Conservation (phyloP, 1,140 invertebrate species). For the Zaprionus nigranus region DNA sequence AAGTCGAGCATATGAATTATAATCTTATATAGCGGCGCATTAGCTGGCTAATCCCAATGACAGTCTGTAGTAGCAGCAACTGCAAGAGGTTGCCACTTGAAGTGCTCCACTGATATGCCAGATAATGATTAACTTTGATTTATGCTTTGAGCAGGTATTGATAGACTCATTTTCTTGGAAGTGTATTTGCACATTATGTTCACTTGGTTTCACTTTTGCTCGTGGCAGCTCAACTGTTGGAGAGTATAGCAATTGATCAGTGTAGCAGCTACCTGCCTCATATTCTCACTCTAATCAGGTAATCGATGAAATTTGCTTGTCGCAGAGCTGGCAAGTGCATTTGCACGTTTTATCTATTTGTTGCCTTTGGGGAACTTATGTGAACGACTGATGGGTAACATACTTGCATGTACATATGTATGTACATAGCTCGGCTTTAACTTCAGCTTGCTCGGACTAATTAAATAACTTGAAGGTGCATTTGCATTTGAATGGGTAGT, state of each 20-base stretch:
- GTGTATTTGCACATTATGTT: not conserved
- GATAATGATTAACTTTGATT: not conserved
- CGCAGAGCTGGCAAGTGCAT: not conserved
- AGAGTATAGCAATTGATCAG: not conserved
- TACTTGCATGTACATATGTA: too few species aligned
- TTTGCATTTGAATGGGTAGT: not conserved
- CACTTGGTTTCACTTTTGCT: not conserved
- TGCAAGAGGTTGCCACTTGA: not conserved
- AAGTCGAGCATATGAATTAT: not conserved
- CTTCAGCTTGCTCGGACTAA: too few species aligned
- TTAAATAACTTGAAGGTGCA: not conserved
- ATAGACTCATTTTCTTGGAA: not conserved
- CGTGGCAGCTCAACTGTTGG: not conserved
- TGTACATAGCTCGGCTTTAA: too few species aligned
- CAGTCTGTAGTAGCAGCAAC: not conserved
- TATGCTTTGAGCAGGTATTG: not conserved
- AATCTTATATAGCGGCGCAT: not conserved
- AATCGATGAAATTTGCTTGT: constrained; percentile 1
- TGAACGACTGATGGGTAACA: not conserved
- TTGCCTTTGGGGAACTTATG: not conserved
- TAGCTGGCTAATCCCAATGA: not conserved
- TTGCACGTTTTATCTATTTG: not conserved
- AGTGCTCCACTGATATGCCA: too few species aligned
- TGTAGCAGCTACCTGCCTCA: not conserved
- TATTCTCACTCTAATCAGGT: not conserved